Base-by-base conservation (phyloP, 2,797 vertebrate genomes). In the Typhlichthys subterraneus region DNA sequence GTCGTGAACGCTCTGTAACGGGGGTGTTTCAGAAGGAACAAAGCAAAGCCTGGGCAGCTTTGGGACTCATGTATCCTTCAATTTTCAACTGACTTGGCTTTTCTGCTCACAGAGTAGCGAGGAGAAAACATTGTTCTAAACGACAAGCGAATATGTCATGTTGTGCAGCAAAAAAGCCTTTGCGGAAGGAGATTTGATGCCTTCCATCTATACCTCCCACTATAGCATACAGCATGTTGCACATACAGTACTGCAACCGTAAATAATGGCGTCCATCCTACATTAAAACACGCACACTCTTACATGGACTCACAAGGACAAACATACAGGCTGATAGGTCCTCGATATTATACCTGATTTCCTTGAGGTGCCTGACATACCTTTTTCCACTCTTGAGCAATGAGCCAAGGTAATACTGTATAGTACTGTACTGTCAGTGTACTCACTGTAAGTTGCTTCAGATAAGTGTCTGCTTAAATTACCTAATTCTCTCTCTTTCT, bases 1-100 rank as follows among this genome's bases (percentile, higher is more conserved):
- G 45, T 62, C 0, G 4, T 61, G 52, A 52, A 47, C 45, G 11
- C 0, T 2, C 1, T 19, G 29, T 70, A 68, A 60, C 46, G 31
- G 46, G 76, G 63, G 66, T 49, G 64, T 69, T 64, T 70, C 53
- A 51, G 54, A 42, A 54, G 42, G 54, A 55, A 33, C 31, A 70
- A 72, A 77, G 72, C 67, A 73, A 38, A 68, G 70, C 67, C 31
- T 53, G 51, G 33, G 69, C 68, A 15, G 79, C 79, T 73, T 55
- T 60, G 77, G 74, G 80, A 74, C 59, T 67, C 3, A 1, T 51
- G 48, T 59, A 51, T 17, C 10, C 59, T 45, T 65, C 52, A 45
- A 55, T 0, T 45, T 57, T 45, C 51, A 33, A 54, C 56, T 49
- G 49, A 59, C 58, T 61, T 38, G 0, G 33, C 38, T 54, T 56